Percentiles rank a stretch among this genome's conserved stretches.
phyloP scores from a whole-genome alignment of 2,888 invertebrate species.

The Encarsia formosa region DNA sequence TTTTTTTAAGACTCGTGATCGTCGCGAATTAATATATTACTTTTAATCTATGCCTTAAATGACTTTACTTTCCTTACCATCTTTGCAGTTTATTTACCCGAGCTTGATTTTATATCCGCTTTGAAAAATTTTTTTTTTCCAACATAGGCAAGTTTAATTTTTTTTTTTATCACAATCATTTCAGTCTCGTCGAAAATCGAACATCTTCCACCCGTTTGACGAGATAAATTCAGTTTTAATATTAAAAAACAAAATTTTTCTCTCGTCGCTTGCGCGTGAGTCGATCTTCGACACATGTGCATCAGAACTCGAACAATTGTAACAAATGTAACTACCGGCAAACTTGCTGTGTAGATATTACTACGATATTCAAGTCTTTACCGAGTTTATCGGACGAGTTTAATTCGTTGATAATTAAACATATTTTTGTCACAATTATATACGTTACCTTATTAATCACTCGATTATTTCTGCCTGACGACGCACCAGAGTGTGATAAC shows the following conservation, averaged over 20 bases:
- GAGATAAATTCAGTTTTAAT: constrained; percentile 38
- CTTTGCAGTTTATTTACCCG: neutral
- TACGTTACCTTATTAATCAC: constrained; percentile 26
- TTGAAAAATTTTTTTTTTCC: constrained; percentile 18
- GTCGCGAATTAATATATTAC: too few relatives aligned
- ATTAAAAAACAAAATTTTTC: constrained; percentile 2
- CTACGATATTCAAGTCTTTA: constrained; percentile 7
- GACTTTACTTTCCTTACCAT: neutral
- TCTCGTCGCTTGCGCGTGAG: constrained; percentile 9
- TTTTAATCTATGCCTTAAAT: too few relatives aligned
- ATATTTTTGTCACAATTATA: constrained; percentile 10
- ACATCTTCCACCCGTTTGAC: constrained; percentile 47
- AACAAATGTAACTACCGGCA: constrained; percentile 11
- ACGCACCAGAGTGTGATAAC: constrained; percentile 6
- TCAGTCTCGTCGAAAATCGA: constrained; percentile 51
- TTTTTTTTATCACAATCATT: constrained; percentile 52
- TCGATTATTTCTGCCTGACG: constrained; percentile 2
- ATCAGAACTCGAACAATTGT: constrained; percentile 18
- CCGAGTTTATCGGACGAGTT: constrained; percentile 27
- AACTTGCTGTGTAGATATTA: neutral
- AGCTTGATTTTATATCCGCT: too few relatives aligned
- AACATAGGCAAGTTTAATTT: constrained; percentile 52
- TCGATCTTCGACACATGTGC: constrained; percentile 17
- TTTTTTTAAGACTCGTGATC: too few relatives aligned
- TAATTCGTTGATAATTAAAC: constrained; percentile 24